Conservation (phyloP, 2,888 invertebrate species). For the Noctuana brunneofusca region DNA sequence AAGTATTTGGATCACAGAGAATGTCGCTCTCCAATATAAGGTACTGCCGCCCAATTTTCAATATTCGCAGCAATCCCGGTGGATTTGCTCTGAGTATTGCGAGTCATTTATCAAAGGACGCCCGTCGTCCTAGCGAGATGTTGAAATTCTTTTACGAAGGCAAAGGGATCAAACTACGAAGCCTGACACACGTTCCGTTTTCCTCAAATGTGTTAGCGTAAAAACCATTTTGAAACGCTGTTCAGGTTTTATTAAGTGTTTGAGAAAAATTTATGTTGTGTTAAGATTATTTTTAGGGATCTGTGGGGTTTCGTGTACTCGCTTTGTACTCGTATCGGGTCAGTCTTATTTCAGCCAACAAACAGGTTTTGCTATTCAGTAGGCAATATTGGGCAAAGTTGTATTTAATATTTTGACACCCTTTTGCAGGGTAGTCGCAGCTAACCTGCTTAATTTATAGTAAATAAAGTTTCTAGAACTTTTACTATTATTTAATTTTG, state of each 20-base stretch:
- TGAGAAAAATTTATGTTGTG: background rate
- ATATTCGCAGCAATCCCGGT: background rate
- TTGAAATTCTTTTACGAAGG: slow-evolving; percentile 54
- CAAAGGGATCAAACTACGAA: slow-evolving; percentile 51
- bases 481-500: no score
- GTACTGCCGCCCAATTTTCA: slow-evolving; percentile 15
- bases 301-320: no score
- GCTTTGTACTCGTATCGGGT: no score
- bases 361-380: no score
- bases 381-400: no score
- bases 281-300: no score
- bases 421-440: no score
- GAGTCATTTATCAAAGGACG: slow-evolving; percentile 43
- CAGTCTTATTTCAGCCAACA: no score
- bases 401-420: no score
- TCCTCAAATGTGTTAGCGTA: slow-evolving; percentile 44
- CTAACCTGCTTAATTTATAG: no score
- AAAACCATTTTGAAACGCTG: slow-evolving; percentile 15
- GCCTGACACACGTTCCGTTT: slow-evolving; percentile 46
- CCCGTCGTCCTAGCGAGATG: slow-evolving; percentile 40
- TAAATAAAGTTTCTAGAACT: no score
- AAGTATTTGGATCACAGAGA: no score
- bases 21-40: background rate
- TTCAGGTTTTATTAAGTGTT: background rate
- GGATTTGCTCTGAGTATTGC: slow-evolving; percentile 28